Evolutionary conservation across 2,113 vertebrate genomes (phyloP).

Genomic region (Grammomys dolichurus): DNA sequence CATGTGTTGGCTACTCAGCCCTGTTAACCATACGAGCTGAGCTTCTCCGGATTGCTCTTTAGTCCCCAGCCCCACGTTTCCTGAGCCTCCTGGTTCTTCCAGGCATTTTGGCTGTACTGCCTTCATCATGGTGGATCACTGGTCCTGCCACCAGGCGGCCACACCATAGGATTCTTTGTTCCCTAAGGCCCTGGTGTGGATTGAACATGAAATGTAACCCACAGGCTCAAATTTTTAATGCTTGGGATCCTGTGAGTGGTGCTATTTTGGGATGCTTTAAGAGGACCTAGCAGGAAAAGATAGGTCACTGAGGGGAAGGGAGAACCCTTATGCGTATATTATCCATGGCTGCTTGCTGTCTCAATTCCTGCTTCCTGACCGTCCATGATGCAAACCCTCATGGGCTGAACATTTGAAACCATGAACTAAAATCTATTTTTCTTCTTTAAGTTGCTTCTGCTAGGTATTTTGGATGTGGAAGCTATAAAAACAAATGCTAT

Average conservation of each 20-base stretch:
- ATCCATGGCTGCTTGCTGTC: not conserved
- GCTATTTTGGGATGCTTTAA: not conserved
- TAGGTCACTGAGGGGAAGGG: not conserved
- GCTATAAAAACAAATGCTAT: not conserved
- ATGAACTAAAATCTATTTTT: not conserved
- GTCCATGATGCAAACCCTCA: not conserved
- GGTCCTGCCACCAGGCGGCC: not conserved
- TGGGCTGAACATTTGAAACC: no score
- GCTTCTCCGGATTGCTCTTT: rapidly evolving
- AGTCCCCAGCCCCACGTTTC: not conserved
- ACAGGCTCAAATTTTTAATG: not conserved
- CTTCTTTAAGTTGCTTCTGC: not conserved
- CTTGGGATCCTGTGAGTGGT: no score
- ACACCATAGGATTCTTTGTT: not conserved
- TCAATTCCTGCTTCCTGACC: not conserved
- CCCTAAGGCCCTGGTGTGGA: not conserved
- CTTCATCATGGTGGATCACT: not conserved
- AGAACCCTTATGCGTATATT: not conserved
- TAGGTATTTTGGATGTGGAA: not conserved
- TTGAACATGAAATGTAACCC: not conserved
- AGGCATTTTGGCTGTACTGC: not conserved
- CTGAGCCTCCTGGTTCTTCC: not conserved
- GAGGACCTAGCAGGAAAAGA: not conserved
- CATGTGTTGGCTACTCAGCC: not conserved
- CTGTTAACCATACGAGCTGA: not conserved